Evolutionary conservation across 2,888 invertebrate species (phyloP).

Genomic region (Nomada fucata): DNA sequence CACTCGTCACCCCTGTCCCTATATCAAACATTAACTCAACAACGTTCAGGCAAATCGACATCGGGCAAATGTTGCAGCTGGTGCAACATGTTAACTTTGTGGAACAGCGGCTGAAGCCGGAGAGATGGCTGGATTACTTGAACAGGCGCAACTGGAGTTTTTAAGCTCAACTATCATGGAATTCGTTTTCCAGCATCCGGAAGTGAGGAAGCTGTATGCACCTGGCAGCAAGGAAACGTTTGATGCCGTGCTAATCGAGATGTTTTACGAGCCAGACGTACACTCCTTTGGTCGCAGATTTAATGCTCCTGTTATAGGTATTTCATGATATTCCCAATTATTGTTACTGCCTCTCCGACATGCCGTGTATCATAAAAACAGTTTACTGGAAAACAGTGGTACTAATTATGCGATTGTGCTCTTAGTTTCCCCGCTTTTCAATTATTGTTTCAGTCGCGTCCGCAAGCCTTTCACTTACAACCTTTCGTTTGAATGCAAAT

Average conservation of each 20-base stretch:
- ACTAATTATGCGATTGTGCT: no score
- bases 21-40: slow-evolving; percentile 79
- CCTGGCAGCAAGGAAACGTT: slow-evolving; percentile 83
- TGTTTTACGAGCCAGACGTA: slow-evolving; percentile 84
- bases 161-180: slow-evolving; percentile 21
- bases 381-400: no score
- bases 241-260: slow-evolving; percentile 86
- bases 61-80: slow-evolving; percentile 57
- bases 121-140: no score
- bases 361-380: no score
- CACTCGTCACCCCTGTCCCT: slow-evolving; percentile 84
- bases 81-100: no score
- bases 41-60: slow-evolving; percentile 83
- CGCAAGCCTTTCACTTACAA: no score
- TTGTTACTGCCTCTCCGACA: no score
- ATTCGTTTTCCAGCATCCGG: slow-evolving; percentile 65
- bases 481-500: no score
- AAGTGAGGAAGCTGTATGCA: slow-evolving; percentile 58
- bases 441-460: no score
- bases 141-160: no score
- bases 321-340: background rate
- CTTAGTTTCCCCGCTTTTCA: no score
- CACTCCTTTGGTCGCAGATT: slow-evolving; percentile 85
- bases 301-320: slow-evolving; percentile 15
- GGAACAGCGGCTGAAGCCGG: background rate